Conservation (phyloP, 2,113 vertebrate genomes). For the Falcunculus frontatus region DNA sequence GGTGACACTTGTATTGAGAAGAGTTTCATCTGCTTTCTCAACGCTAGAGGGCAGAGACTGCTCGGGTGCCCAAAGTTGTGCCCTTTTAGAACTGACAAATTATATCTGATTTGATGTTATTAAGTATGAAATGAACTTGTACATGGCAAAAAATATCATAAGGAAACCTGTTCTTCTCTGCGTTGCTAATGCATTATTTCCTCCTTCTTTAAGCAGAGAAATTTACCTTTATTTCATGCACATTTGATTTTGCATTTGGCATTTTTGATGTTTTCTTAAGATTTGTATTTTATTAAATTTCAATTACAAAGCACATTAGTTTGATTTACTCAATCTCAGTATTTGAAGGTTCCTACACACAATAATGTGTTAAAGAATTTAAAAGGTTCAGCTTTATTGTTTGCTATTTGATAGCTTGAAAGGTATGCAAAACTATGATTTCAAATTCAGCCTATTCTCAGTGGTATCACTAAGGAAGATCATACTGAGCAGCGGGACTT, state of each 20-base stretch:
- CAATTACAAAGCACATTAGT: background rate
- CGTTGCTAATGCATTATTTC: background rate
- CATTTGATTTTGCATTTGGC: background rate
- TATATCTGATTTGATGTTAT: conserved; percentile 55
- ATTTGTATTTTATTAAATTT: conserved; percentile 3
- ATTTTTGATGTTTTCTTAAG: background rate
- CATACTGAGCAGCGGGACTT: conserved; percentile 57
- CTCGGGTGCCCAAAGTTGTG: conserved; percentile 71
- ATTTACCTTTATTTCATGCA: background rate
- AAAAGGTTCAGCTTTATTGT: conserved; percentile 35
- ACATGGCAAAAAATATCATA: background rate
- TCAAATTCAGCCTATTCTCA: conserved; percentile 62
- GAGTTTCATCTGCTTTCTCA: conserved; percentile 74
- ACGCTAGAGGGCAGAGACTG: conserved; percentile 83
- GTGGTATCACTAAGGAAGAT: conserved; percentile 58
- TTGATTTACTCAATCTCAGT: background rate
- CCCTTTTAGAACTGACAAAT: conserved; percentile 66
- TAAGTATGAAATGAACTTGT: conserved; percentile 38
- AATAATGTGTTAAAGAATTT: conserved; percentile 43
- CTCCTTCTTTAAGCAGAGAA: background rate
- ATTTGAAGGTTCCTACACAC: conserved; percentile 21
- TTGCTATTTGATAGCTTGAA: conserved; percentile 60
- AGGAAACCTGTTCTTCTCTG: background rate
- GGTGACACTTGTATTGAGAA: background rate
- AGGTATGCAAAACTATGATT: conserved; percentile 64